These are phyloP conservation scores for Numenius phaeopus DNA, from an alignment of 2,797 vertebrate species.

Conservation along the genomic window DNA sequence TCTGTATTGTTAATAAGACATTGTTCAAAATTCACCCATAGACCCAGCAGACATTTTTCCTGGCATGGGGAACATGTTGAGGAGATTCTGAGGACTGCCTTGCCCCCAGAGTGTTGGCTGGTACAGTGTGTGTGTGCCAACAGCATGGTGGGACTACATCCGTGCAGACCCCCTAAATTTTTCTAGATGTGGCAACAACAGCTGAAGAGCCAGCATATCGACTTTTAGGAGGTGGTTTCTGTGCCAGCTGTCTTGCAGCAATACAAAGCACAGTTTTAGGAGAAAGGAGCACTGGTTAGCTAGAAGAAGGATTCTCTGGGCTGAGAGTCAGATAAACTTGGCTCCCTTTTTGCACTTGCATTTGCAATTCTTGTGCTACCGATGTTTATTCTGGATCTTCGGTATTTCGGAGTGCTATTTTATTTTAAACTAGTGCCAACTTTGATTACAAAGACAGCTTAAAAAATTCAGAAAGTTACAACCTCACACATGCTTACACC, in stretches of 20 bases:
- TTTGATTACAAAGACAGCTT: background rate
- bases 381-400: conserved; percentile 16
- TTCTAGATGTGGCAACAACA: background rate
- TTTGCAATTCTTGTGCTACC: background rate
- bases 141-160: no score
- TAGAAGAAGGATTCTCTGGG: background rate
- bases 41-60: background rate
- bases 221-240: background rate
- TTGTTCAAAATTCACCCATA: background rate
- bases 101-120: background rate
- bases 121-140: accelerated
- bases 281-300: background rate
- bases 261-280: background rate
- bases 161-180: accelerated
- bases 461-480: background rate
- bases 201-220: accelerated
- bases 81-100: background rate
- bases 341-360: background rate
- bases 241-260: background rate
- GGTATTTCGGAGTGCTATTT: background rate
- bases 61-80: accelerated
- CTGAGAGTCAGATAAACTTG: background rate
- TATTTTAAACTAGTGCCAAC: background rate
- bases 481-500: background rate
- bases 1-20: background rate